A percentile compares a stretch with the other conserved stretches of the same genome.
Evolutionary conservation across 1,140 invertebrate species (phyloP).

Genomic region (Lysiphlebus fabarum): DNA sequence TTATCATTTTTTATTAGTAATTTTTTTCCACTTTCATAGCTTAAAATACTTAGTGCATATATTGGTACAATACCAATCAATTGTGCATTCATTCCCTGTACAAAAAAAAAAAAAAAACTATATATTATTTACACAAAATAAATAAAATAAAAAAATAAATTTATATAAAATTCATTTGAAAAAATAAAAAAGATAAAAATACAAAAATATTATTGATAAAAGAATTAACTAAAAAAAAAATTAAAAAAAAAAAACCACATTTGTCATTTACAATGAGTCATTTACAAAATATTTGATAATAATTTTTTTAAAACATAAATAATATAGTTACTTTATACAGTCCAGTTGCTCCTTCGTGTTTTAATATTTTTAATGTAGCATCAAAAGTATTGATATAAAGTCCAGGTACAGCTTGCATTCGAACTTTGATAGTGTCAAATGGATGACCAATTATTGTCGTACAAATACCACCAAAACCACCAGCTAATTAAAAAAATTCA

Average conservation of each 20-base stretch:
- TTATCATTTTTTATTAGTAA: conserved; percentile 53
- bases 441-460: conserved; percentile 24
- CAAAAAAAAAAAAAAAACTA: neutral
- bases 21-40: conserved; percentile 64
- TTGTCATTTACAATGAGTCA: no score
- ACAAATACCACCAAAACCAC: conserved; percentile 23
- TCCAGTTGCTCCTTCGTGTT: conserved; percentile 14
- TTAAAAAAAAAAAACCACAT: no score
- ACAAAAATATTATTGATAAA: neutral
- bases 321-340: conserved; percentile 23
- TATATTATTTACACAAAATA: neutral
- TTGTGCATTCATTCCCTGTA: conserved; percentile 41
- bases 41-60: conserved; percentile 64
- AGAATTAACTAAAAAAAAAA: neutral
- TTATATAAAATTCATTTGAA: neutral
- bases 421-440: conserved; percentile 28
- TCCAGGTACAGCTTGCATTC: conserved; percentile 21
- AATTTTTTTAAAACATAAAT: conserved; percentile 1
- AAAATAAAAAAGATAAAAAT: neutral
- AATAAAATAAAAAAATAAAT: neutral
- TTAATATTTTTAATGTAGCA: conserved; percentile 3
- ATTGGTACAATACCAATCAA: conserved; percentile 42
- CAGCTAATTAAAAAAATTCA: no score
- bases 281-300: neutral
- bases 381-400: conserved; percentile 15